Conservation (phyloP, 2,888 invertebrate genomes). For the Caenorhabditis sulstoni region DNA sequence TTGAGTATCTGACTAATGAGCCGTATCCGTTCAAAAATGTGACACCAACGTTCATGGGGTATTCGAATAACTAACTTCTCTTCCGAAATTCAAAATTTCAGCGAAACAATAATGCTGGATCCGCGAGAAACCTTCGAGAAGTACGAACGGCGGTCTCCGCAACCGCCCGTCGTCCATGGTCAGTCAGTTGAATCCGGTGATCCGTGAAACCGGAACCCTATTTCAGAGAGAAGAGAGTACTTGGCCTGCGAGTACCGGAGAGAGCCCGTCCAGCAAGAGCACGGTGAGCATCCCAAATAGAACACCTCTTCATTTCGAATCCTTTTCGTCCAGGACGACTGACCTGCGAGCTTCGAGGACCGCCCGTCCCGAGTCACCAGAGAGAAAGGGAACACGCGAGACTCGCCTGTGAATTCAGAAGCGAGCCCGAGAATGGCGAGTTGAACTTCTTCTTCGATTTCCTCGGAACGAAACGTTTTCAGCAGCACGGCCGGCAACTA, state of each 20-base stretch:
- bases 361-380: not conserved
- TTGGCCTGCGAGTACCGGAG: constrained; percentile 48
- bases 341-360: constrained; percentile 9
- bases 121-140: constrained; percentile 74
- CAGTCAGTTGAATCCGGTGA: not conserved
- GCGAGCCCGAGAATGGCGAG: constrained; percentile 6
- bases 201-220: not conserved
- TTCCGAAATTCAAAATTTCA: constrained; percentile 7
- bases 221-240: constrained; percentile 40
- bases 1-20: constrained; percentile 44
- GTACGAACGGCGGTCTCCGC: constrained; percentile 69
- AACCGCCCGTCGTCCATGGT: constrained; percentile 40
- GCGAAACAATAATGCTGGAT: constrained; percentile 56
- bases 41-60: constrained; percentile 24
- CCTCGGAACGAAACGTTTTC: no score
- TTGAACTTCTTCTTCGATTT: no score
- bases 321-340: constrained; percentile 15
- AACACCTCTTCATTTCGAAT: no score
- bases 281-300: constrained; percentile 12
- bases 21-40: constrained; percentile 51
- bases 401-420: constrained; percentile 51
- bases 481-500: constrained; percentile 42
- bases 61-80: not conserved
- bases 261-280: constrained; percentile 25
- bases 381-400: constrained; percentile 28